phyloP scores from a whole-genome alignment of 2,113 vertebrate species.

The Gopherus flavomarginatus region DNA sequence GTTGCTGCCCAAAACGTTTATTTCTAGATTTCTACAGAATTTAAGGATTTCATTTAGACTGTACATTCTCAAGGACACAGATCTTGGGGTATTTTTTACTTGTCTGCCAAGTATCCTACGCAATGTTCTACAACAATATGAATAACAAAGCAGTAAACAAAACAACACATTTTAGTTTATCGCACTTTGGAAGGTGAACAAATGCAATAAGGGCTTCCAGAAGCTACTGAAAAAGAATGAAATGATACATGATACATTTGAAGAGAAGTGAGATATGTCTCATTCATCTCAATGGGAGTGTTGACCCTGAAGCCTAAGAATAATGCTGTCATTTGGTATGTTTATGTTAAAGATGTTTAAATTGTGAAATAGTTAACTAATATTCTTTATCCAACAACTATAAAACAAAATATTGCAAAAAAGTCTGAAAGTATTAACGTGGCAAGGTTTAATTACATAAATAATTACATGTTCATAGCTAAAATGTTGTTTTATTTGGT shows the following conservation, averaged over 20 bases:
- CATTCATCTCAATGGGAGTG: background rate
- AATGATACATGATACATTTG: background rate
- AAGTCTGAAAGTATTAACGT: background rate
- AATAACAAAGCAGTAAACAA: background rate
- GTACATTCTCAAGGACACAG: background rate
- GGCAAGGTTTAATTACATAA: background rate
- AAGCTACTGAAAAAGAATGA: background rate
- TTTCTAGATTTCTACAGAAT: background rate
- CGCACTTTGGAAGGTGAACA: background rate
- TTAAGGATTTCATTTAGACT: slow-evolving; percentile 28
- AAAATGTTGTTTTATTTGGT: background rate
- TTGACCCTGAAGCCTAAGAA: background rate
- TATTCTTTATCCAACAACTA: slow-evolving; percentile 1
- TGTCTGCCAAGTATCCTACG: background rate
- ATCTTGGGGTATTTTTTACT: background rate
- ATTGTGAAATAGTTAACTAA: slow-evolving; percentile 16
- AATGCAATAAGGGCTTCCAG: background rate
- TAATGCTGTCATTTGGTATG: background rate
- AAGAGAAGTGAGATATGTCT: background rate
- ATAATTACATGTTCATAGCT: background rate
- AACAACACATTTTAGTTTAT: background rate
- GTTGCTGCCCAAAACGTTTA: background rate
- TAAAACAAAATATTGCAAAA: background rate
- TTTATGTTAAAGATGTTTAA: slow-evolving; percentile 33
- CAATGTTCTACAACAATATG: background rate